phyloP scores from a whole-genome alignment of 2,113 vertebrate species.

The Sula dactylatra region DNA sequence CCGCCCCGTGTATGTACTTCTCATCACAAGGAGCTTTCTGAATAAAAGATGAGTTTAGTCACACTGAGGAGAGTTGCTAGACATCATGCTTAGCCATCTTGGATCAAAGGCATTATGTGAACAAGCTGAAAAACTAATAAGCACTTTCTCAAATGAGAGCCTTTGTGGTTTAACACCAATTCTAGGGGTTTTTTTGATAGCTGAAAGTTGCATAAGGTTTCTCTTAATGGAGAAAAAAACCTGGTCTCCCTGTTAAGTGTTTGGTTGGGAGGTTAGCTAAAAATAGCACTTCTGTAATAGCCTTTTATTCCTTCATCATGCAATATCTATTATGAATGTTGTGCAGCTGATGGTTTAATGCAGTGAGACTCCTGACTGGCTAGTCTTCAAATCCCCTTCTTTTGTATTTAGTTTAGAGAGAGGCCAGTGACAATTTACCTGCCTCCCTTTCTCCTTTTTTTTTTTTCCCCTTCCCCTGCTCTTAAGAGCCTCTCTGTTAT shows the following conservation, averaged over 20 bases:
- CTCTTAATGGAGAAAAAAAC: not conserved
- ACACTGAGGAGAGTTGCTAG: not conserved
- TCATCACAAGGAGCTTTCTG: not conserved
- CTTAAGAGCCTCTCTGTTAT: not conserved
- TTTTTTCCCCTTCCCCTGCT: too few species aligned
- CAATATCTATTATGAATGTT: not conserved
- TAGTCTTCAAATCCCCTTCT: not conserved
- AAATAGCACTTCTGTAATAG: not conserved
- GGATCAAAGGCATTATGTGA: not conserved
- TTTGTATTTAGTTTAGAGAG: not conserved
- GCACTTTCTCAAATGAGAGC: not conserved
- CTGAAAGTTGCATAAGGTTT: not conserved
- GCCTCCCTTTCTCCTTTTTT: not conserved
- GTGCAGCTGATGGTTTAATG: not conserved
- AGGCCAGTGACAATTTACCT: not conserved
- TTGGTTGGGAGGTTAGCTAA: not conserved
- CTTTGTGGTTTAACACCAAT: not conserved
- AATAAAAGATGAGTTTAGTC: constrained; percentile 23
- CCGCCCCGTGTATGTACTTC: not conserved
- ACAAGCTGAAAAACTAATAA: not conserved
- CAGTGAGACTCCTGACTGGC: not conserved
- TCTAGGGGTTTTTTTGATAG: not conserved
- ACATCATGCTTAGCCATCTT: not conserved
- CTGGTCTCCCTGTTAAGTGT: not conserved
- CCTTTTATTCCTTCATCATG: not conserved